Base-by-base conservation (phyloP, 2,113 vertebrate species). In the Labeo catla region DNA sequence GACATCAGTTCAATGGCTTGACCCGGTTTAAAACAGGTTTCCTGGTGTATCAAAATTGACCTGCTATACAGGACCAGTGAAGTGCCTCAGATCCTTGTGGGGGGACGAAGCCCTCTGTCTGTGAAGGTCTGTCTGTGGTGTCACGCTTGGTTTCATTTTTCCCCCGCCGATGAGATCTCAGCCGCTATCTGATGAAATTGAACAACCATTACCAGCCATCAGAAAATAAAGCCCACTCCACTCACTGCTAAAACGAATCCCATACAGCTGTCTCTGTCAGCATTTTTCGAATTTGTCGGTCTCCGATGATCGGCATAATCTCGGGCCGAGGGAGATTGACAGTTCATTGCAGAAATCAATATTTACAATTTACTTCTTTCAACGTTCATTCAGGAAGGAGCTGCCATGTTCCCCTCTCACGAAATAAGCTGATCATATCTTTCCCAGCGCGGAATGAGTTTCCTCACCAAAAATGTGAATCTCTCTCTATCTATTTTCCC, bases 391-490 rank as follows among this genome's bases (percentile, higher is more conserved):
- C 96, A 89, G 93, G 95, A 95, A 98, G 95, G 97, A 95, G 95
- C 96, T 96, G 97, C 96, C 96, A 96, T 96, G 96, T 97, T 97
- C 97, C 96, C 96, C 97, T 94, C 95, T 91, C 96, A 96, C 95
- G 96, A 98, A 98, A 98, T 98, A 97, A 98, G 97, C 97, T 97
- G 97, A 98, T 98, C 97, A 98, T 98, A 98, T 99, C 97, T 97
- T 94, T 94, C 93, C 91, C 91, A 92, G 95, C 93, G 95, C 93
- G 97, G 96, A 98, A 98, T 98, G 97, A 98, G 97, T 97, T 98
- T 97, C 97, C 96, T 96, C 95, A 95, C 96, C 96, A 98, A 98
- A 98, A 97, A 70, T 96, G 96, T 97, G 96, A 96, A 95, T 96
- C 94, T 95, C 95, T 96, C 84, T 72, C 65, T 66, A 61, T 54